These are phyloP conservation scores for Bradynema listronoti DNA, from an alignment of 1,140 invertebrate species.

Conservation along the genomic window DNA sequence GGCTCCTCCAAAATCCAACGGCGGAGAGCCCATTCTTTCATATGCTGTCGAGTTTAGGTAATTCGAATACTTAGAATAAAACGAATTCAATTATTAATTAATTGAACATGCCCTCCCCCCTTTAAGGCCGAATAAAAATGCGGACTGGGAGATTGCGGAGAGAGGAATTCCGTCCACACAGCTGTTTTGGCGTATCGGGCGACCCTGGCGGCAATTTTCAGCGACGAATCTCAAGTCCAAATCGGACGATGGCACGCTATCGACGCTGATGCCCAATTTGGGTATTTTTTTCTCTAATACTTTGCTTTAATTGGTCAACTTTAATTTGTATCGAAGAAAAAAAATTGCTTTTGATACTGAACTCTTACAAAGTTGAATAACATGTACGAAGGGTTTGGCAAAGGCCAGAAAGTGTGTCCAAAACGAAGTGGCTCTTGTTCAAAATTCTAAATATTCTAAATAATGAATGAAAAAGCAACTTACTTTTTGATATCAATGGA, in stretches of 20 bases:
- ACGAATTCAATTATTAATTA: constrained; percentile 1
- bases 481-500: too few relatives aligned
- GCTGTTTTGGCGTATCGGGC: constrained; percentile 22
- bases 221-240: constrained; percentile 21
- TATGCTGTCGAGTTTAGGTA: constrained; percentile 54
- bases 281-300: too few relatives aligned
- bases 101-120: constrained; percentile 4
- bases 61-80: not conserved
- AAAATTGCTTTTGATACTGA: too few relatives aligned
- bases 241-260: too few relatives aligned
- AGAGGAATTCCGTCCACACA: constrained; percentile 42
- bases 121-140: constrained; percentile 41
- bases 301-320: too few relatives aligned
- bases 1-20: constrained; percentile 46
- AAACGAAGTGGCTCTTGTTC: too few relatives aligned
- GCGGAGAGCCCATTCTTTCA: constrained; percentile 44
- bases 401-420: too few relatives aligned
- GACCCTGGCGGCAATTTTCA: constrained; percentile 10
- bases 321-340: too few relatives aligned
- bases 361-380: too few relatives aligned
- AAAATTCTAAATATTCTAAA: too few relatives aligned
- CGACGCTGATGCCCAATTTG: not conserved
- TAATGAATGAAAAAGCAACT: too few relatives aligned
- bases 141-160: constrained; percentile 57
- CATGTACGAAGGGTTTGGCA: too few relatives aligned